Percentiles rank a stretch among this genome's conserved stretches.
phyloP scores from a whole-genome alignment of 2,888 invertebrate genomes.

The Apamea crenata region DNA sequence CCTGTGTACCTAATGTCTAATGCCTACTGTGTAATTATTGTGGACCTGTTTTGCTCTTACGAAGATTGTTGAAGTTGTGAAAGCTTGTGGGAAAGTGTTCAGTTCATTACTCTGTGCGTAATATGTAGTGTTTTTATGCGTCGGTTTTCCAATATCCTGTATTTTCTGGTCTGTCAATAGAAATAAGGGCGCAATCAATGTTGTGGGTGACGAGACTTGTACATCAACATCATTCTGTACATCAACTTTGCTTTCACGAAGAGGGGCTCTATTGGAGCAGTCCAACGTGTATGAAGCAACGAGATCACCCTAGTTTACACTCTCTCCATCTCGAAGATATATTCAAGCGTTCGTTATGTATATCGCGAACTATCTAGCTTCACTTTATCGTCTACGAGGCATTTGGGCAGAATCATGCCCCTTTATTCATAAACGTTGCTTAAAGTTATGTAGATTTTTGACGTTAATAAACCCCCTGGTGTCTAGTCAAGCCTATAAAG shows the following conservation, averaged over 20 bases:
- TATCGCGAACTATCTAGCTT: too few species aligned
- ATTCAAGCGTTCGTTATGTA: not conserved
- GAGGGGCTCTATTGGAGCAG: not conserved
- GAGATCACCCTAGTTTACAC: not conserved
- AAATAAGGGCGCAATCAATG: conserved; percentile 11
- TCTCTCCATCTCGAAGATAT: not conserved
- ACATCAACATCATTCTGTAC: not conserved
- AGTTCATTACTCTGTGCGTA: conserved; percentile 20
- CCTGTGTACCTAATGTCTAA: not conserved
- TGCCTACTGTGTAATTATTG: conserved; percentile 21
- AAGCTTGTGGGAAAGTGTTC: conserved; percentile 48
- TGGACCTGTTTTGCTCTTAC: conserved; percentile 20
- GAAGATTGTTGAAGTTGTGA: conserved; percentile 37
- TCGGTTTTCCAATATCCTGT: not conserved
- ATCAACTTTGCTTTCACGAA: conserved; percentile 14
- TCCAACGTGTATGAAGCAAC: not conserved
- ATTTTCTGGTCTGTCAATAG: conserved; percentile 1
- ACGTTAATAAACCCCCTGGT: not conserved
- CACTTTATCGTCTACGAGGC: not conserved
- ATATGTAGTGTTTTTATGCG: conserved; percentile 12
- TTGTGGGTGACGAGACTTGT: not conserved
- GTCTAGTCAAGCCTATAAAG: not conserved
- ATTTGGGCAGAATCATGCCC: not conserved
- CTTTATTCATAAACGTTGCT: not conserved
- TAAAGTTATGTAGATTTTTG: not conserved